Base-by-base conservation (phyloP, 2,888 invertebrate genomes). In the Lamellibrachia columna region DNA sequence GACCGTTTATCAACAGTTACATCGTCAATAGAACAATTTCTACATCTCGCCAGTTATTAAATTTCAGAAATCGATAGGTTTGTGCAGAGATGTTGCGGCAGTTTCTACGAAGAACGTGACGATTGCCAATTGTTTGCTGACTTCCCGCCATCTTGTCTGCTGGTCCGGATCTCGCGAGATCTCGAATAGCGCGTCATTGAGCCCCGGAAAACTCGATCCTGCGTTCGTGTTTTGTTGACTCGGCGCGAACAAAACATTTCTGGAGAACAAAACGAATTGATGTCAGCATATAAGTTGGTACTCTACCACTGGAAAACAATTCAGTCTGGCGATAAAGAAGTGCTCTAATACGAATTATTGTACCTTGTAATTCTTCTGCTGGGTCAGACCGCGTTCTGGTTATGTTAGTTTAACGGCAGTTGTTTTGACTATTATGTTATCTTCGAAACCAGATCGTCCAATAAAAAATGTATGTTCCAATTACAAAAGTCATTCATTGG, bases 241-340 rank as follows among this genome's bases (percentile, higher is more conserved):
- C 60, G 95, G 95, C 0, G 97, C 96, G 93, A 96, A 96, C 55
- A 97, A 94, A 0, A 96, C 95, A 93, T 95, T 95, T 92, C 95
- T 95, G 94, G 11, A 22, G 75, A 75, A n/a, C 15, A 4, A 75
- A 75, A 75, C 40, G 40, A 40, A 40, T 40, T 40, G 40, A 40
- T 40, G 40, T 40, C 40, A 40, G 40, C 40, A 40, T 40, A 40
- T 40, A 40, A 40, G 40, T 40, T 40, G 40, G 40, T 1, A 40
- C 40, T 40, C 0, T 40, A 40, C 40, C 40, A 40, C 40, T 40
- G 40, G 40, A 40, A 40, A 40, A 40, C 40, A 40, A 40, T 40
- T 40, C 40, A 40, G 0, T 40, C 40, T 40, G 40, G 40, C 40
- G 40, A 40, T 40, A 40, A 40, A 0, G 40, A 40, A 40, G 40